A percentile compares a stretch with the other conserved stretches of the same genome.
Evolutionary conservation across 2,888 invertebrate species (phyloP).

Genomic region (Dryocosmus kuriphilus): DNA sequence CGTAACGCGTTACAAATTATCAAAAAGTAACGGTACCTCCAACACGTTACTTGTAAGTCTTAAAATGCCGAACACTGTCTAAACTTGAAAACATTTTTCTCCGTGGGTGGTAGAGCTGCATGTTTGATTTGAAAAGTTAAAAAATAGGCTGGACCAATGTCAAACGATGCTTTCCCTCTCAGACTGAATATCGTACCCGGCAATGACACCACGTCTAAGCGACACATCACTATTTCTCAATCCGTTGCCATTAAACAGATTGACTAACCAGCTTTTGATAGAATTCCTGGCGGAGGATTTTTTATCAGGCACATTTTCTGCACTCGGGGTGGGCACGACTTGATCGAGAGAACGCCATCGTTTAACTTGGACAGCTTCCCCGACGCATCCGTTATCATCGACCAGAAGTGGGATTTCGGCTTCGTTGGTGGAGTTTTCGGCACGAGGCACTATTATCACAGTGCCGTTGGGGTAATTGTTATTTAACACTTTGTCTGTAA

Average conservation of each 20-base stretch:
- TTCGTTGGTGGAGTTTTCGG: conserved; percentile 61
- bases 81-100: background rate
- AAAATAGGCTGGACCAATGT: conserved; percentile 50
- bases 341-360: conserved; percentile 89
- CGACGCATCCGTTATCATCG: conserved; percentile 72
- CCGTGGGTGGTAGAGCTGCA: background rate
- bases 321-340: conserved; percentile 78
- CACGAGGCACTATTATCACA: conserved; percentile 72
- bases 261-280: conserved; percentile 86
- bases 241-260: conserved; percentile 86
- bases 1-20: too few species aligned
- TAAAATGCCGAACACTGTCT: background rate
- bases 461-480: conserved; percentile 81
- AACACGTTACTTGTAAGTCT: background rate
- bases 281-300: conserved; percentile 82
- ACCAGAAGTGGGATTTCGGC: conserved; percentile 78
- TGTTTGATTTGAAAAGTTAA: background rate
- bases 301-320: conserved; percentile 79
- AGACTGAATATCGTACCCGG: conserved; percentile 80
- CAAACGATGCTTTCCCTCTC: conserved; percentile 82
- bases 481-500: conserved; percentile 78
- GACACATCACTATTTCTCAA: conserved; percentile 83
- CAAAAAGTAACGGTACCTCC: too few species aligned
- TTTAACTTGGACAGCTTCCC: conserved; percentile 77
- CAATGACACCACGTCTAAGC: conserved; percentile 79